These are phyloP conservation scores for Zingel zingel DNA, from an alignment of 2,113 vertebrate species.

Conservation along the genomic window DNA sequence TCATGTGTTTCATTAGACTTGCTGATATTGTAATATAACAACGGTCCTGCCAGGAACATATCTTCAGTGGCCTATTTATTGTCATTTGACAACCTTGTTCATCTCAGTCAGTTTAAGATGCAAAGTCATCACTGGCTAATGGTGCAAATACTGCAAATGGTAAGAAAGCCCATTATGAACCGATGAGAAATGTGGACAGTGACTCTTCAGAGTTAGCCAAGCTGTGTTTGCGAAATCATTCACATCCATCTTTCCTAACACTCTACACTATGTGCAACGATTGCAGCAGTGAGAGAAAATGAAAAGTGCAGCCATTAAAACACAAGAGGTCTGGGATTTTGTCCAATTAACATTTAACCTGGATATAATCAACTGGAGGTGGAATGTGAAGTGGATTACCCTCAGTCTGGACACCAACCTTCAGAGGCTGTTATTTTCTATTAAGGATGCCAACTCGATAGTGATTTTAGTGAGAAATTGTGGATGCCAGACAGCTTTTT, in stretches of 20 bases:
- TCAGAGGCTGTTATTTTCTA: slow-evolving; percentile 7
- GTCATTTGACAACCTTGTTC: slow-evolving; percentile 41
- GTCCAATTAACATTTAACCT: slow-evolving; percentile 66
- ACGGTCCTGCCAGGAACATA: slow-evolving; percentile 16
- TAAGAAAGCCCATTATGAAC: slow-evolving; percentile 30
- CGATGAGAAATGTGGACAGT: slow-evolving; percentile 35
- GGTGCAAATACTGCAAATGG: slow-evolving; percentile 48
- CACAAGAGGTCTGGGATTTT: slow-evolving; percentile 46
- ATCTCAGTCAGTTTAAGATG: slow-evolving; percentile 51
- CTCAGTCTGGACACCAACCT: slow-evolving; percentile 17
- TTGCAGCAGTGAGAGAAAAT: slow-evolving; percentile 15
- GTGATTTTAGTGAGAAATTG: slow-evolving; percentile 15
- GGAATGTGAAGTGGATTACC: slow-evolving; percentile 40
- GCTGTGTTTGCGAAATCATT: slow-evolving; percentile 29
- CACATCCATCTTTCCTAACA: slow-evolving; percentile 46
- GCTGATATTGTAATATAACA: slow-evolving; percentile 17
- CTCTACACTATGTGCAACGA: slow-evolving; percentile 21
- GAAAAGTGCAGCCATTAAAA: slow-evolving; percentile 48
- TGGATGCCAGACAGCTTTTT: neutral
- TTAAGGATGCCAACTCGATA: neutral
- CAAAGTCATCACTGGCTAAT: slow-evolving; percentile 67
- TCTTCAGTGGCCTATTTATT: slow-evolving; percentile 31
- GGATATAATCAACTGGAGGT: slow-evolving; percentile 43
- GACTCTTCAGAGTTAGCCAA: slow-evolving; percentile 23
- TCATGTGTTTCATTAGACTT: slow-evolving; percentile 1